Percentiles rank a stretch among this genome's conserved stretches.
phyloP scores from a whole-genome alignment of 2,888 invertebrate species.

The Reticulitermes lucifugus region DNA sequence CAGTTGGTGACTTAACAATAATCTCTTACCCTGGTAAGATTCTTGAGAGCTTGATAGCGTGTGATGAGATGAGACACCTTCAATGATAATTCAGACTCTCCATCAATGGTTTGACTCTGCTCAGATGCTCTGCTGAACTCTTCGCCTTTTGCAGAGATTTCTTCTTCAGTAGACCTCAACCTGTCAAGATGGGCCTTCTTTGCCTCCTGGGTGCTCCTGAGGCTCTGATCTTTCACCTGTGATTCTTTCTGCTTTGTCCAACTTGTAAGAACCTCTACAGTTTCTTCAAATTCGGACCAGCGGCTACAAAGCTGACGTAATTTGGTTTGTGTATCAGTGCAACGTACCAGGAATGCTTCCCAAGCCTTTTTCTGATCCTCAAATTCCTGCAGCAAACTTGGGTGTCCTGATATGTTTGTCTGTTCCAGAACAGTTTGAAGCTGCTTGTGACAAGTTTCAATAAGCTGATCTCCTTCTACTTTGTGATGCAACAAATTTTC shows the following conservation, averaged over 20 bases:
- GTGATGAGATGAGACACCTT: constrained; percentile 83
- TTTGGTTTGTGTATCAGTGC: constrained; percentile 77
- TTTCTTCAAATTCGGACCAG: constrained; percentile 84
- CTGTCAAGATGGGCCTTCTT: constrained; percentile 84
- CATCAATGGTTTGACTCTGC: constrained; percentile 77
- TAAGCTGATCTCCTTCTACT: constrained; percentile 77
- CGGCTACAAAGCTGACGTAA: constrained; percentile 81
- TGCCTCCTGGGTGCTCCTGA: constrained; percentile 86
- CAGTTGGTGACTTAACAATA: too few relatives aligned
- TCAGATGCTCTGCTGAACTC: constrained; percentile 77
- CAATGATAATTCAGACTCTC: constrained; percentile 79
- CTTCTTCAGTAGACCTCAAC: constrained; percentile 77
- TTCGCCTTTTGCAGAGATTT: constrained; percentile 74
- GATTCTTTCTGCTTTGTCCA: constrained; percentile 91
- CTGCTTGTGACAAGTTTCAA: constrained; percentile 77
- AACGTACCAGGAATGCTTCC: constrained; percentile 79
- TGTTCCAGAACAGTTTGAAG: constrained; percentile 79
- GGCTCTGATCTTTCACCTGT: constrained; percentile 88
- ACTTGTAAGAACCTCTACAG: constrained; percentile 80
- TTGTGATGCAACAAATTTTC: constrained; percentile 81
- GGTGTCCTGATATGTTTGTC: constrained; percentile 83
- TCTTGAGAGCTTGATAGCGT: constrained; percentile 84
- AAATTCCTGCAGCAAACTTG: constrained; percentile 77
- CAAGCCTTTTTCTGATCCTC: constrained; percentile 80
- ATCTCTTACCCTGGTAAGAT: constrained; percentile 72